phyloP scores from a whole-genome alignment of 2,888 invertebrate species.

The Reticulitermes lucifugus region DNA sequence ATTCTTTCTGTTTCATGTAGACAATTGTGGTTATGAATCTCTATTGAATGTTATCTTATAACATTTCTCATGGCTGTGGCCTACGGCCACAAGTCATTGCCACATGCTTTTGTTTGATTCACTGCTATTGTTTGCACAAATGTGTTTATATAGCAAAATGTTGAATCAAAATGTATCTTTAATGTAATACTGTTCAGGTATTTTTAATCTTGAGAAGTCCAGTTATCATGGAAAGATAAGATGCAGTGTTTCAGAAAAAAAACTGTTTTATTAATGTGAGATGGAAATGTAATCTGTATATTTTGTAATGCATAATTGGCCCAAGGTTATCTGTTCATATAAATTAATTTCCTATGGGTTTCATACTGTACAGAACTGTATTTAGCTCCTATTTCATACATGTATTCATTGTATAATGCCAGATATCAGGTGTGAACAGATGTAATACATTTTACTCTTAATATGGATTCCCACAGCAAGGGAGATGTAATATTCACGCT shows the following conservation, averaged over 20 bases:
- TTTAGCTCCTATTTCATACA: conserved; percentile 4
- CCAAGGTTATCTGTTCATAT: conserved; percentile 18
- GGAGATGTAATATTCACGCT: conserved; percentile 8
- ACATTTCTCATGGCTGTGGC: no score
- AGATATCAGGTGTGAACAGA: background rate
- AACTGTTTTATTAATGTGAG: conserved; percentile 14
- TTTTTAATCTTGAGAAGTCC: conserved; percentile 7
- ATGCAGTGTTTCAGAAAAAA: conserved; percentile 2
- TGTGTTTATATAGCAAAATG: conserved; percentile 17
- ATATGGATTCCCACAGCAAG: conserved; percentile 6
- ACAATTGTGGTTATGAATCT: no score
- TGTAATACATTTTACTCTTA: conserved; percentile 34
- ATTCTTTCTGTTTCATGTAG: no score
- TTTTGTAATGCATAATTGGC: conserved; percentile 41
- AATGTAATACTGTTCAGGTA: conserved; percentile 25
- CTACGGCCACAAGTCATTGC: background rate
- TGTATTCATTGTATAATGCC: background rate
- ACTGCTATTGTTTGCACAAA: conserved; percentile 6
- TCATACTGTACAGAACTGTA: conserved; percentile 37
- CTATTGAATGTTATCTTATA: no score
- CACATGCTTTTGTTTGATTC: conserved; percentile 20
- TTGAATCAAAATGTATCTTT: conserved; percentile 23
- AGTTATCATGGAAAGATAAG: conserved; percentile 19
- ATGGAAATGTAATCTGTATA: conserved; percentile 36
- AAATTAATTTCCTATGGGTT: conserved; percentile 8